phyloP scores from a whole-genome alignment of 64 coral and sea anemone genomes.

The Montipora efflorescens region DNA sequence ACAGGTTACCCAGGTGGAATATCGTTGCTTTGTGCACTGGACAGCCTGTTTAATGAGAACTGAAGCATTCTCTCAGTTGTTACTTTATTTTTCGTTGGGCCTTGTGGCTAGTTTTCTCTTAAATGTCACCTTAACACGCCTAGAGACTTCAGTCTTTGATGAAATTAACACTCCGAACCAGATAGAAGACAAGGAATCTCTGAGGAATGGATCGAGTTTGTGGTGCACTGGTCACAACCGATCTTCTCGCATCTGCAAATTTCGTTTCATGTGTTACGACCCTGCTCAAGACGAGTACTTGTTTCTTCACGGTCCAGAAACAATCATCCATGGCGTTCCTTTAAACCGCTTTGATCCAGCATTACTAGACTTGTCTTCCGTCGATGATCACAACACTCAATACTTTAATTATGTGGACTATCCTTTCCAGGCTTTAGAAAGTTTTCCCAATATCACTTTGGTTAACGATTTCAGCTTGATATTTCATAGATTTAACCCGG shows the following conservation, averaged over 20 bases:
- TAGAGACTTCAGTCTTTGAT: not conserved
- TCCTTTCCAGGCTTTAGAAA: constrained; percentile 53
- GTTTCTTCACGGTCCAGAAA: constrained; percentile 85
- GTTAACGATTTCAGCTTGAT: constrained; percentile 76
- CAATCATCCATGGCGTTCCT: constrained; percentile 85
- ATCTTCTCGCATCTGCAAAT: constrained; percentile 88
- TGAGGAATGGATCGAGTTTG: constrained; percentile 69
- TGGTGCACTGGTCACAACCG: constrained; percentile 79
- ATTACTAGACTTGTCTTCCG: constrained; percentile 89
- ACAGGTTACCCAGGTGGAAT: too few relatives aligned
- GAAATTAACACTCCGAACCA: not conserved
- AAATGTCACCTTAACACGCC: not conserved
- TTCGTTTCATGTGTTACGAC: constrained; percentile 86
- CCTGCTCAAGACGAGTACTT: constrained; percentile 81
- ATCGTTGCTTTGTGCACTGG: too few relatives aligned
- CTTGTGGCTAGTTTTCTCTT: not conserved
- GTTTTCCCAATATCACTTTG: constrained; percentile 66
- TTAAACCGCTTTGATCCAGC: constrained; percentile 80
- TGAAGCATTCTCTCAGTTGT: not conserved
- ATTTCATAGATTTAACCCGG: constrained; percentile 92
- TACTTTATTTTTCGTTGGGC: constrained; percentile 18
- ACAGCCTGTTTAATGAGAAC: not conserved
- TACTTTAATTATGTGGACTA: constrained; percentile 94
- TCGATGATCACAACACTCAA: constrained; percentile 90
- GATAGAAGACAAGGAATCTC: not conserved